These are phyloP conservation scores for Hemichromis elongatus DNA, from an alignment of 2,113 vertebrate species.

Conservation along the genomic window DNA sequence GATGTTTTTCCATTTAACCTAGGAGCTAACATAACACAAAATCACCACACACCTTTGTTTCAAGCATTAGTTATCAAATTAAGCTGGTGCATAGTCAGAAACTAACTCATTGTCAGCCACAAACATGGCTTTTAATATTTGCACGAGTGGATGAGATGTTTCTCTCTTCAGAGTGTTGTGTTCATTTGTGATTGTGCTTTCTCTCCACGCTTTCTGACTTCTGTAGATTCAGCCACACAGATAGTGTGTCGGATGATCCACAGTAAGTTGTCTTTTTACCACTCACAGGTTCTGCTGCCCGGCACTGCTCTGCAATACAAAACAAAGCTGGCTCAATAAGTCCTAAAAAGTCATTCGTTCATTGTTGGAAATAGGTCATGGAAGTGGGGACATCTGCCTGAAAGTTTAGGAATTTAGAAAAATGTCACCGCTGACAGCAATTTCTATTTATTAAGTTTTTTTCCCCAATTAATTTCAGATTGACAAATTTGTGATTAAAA, in stretches of 20 bases:
- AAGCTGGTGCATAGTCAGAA: neutral
- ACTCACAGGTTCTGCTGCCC: neutral
- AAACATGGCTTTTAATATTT: neutral
- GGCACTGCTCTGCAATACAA: neutral
- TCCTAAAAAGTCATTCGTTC: neutral
- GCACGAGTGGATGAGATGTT: neutral
- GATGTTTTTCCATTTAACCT: neutral
- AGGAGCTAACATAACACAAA: neutral
- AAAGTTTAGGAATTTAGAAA: neutral
- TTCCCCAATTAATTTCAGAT: neutral
- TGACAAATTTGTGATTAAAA: neutral
- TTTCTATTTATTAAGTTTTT: neutral
- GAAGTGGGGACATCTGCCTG: neutral
- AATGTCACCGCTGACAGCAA: neutral
- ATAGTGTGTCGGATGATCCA: constrained; percentile 89
- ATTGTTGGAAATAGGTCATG: neutral
- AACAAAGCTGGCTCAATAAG: neutral
- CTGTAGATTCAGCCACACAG: constrained; percentile 87
- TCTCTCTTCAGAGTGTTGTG: neutral
- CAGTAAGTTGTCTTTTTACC: constrained; percentile 82
- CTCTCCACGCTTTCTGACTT: constrained; percentile 70
- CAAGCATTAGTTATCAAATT: neutral
- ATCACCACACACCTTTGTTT: neutral
- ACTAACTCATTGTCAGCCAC: neutral
- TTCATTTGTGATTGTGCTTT: constrained; percentile 53